Base-by-base conservation (phyloP, 1,140 invertebrate genomes). In the Wiebesia pumilae region DNA sequence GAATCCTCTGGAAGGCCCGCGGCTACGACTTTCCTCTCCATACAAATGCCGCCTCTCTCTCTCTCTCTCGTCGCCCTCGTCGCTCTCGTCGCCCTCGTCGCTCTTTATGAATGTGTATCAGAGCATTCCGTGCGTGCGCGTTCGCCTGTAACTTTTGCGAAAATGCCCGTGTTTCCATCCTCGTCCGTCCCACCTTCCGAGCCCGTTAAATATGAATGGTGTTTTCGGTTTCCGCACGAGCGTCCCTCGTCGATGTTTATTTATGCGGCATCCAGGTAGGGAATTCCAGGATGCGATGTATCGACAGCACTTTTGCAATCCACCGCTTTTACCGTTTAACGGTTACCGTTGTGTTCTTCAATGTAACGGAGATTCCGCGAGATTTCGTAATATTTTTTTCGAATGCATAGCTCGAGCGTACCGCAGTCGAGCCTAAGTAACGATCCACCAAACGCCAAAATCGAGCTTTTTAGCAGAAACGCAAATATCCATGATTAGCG, bases 121-220 rank as follows among this genome's bases (percentile, higher is more conserved):
- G 83, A 80, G 83, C 83, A 85, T 85, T 79, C 58, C 75, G 65
- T 40, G 38, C 35, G 2, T 30, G 78, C 1, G 40, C 78, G n/a
- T 54, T 73, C 78, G 78, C 7, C 84, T 62, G 78, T 75, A 47
- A 81, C 84, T 85, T 85, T 85, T 47, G 65, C 65, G 43, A 84
- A 77, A 65, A 79, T 38, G 73, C 9, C 43, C 83, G 33, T 62
- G 73, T 73, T 33, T 38, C 19, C 51, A 0, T n/a, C 78, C 1
- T 0, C 30, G 0, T 33, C 38, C 27, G 1, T 0, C 9, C 24
- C 12, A 16, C 67, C n/a, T 12, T 16, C 7, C 10, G 51, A 62
- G n/a, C 27, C 58, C 58, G 58, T 27, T 62, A 62, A 71, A 43
- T 38, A 24, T 51, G 7, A 30, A n/a, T 73, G 27, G 10, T 24